Evolutionary conservation across 2,113 vertebrate species (phyloP).

Genomic region (Brienomyrus brachyistius): DNA sequence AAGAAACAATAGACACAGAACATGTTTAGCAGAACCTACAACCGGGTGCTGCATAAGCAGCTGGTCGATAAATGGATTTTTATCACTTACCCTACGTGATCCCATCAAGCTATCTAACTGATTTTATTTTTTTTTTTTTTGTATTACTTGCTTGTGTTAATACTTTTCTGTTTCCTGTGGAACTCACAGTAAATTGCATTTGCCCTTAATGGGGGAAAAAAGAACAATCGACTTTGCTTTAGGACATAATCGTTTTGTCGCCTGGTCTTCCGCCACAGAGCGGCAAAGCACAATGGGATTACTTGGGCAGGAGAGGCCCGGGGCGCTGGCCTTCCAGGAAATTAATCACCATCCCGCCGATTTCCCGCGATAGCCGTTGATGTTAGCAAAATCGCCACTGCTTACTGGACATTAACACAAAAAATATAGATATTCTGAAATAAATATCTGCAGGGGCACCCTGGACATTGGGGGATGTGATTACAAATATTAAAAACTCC

Average conservation of each 20-base stretch:
- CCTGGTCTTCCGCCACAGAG: neutral
- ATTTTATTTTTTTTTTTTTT: neutral
- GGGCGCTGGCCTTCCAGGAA: neutral
- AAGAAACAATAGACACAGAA: neutral
- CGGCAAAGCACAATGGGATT: neutral
- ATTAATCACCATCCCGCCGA: neutral
- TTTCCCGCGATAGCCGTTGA: neutral
- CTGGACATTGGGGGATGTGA: neutral
- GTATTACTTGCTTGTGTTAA: neutral
- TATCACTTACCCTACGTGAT: neutral
- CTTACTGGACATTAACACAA: neutral
- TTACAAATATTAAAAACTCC: neutral
- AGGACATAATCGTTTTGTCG: neutral
- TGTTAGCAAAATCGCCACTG: neutral
- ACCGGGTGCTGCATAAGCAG: neutral
- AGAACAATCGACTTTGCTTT: neutral
- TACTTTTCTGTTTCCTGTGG: neutral
- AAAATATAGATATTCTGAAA: neutral
- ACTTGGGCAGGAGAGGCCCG: neutral
- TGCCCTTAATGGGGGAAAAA: neutral
- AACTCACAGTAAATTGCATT: neutral
- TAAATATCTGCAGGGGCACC: neutral
- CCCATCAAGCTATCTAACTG: neutral
- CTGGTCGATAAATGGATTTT: neutral
- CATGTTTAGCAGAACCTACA: neutral